Conservation (phyloP, 2,113 vertebrate genomes). For the Burhinus bistriatus region DNA sequence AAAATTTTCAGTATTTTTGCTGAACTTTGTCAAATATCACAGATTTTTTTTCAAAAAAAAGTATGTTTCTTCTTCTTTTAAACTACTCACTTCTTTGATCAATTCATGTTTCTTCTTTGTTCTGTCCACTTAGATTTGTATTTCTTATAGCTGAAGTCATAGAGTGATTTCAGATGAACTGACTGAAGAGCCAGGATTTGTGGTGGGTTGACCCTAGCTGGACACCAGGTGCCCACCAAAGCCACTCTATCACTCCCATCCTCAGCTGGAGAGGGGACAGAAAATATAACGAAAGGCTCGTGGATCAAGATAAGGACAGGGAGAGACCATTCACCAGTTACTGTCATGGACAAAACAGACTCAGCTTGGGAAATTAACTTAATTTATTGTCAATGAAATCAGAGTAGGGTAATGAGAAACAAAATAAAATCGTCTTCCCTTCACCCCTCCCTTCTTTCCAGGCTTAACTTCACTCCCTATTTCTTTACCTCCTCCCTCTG, state of each 20-base stretch:
- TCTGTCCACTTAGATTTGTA: not conserved
- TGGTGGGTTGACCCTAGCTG: not conserved
- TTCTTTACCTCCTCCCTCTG: not conserved
- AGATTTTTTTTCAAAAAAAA: not conserved
- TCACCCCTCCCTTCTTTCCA: not conserved
- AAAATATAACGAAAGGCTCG: too few relatives aligned
- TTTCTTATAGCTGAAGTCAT: not conserved
- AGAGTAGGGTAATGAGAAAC: not conserved
- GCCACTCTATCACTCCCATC: too few relatives aligned
- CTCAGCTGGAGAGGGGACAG: too few relatives aligned
- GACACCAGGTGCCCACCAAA: too few relatives aligned
- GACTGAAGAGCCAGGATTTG: not conserved
- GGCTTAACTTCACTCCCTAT: not conserved
- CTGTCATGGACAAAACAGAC: too few relatives aligned
- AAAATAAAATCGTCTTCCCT: not conserved
- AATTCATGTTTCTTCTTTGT: not conserved
- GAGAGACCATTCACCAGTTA: too few relatives aligned
- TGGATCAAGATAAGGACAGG: too few relatives aligned
- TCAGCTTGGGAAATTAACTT: not conserved
- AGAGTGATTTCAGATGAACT: not conserved
- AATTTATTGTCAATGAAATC: not conserved
- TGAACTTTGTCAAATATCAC: not conserved
- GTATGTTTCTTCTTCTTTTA: not conserved
- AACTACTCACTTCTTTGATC: not conserved
- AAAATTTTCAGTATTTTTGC: not conserved